Evolutionary conservation across 2,888 invertebrate genomes (phyloP), one percentile per base, ranked within the genome.

Genomic region (Hemicrepidius hirtus): DNA sequence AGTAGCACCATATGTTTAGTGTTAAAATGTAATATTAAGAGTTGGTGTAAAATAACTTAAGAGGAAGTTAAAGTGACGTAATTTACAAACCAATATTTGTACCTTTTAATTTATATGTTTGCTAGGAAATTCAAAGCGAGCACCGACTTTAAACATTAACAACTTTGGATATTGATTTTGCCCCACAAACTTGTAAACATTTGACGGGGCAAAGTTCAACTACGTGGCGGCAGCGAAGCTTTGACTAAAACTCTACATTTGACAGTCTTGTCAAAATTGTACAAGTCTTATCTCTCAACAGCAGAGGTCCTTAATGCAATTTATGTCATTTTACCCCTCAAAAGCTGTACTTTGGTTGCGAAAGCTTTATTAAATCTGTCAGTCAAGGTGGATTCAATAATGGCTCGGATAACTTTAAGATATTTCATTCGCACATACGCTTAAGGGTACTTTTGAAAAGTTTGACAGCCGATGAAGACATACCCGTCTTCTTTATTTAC

Each of bases 211-310:
- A 64, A 68, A 69, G 64, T 69, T 69, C 57, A 73, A 68, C 53
- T 73, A 65, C 68, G 50, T 59, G 65, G 21, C n/a, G 59, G 32
- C 49, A 65, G 24, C 46, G 50, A 37, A 32, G 41, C 55, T 60
- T 68, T 60, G 53, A 60, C 60, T 50, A 40, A 68, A 68, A 69
- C 68, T 69, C 46, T 49, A 65, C 65, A 69, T 69, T 73, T 69
- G 73, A 73, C 73, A 77, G 75, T 73, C 78, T 75, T 75, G 71
- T 76, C 77, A 76, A 78, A 76, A 75, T 77, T 77, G 73, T 79
- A 73, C 71, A 73, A 69, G 70, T 75, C 77, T 79, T 78, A 79
- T 79, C 78, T 68, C 65, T 68, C 59, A 49, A 70, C 68, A 71
- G 74, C 79, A 78, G 78, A 77, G 77, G 74, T 79, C 76, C 70